Conservation (phyloP, 64 coral and sea anemone genomes). For the Porites australiensis region DNA sequence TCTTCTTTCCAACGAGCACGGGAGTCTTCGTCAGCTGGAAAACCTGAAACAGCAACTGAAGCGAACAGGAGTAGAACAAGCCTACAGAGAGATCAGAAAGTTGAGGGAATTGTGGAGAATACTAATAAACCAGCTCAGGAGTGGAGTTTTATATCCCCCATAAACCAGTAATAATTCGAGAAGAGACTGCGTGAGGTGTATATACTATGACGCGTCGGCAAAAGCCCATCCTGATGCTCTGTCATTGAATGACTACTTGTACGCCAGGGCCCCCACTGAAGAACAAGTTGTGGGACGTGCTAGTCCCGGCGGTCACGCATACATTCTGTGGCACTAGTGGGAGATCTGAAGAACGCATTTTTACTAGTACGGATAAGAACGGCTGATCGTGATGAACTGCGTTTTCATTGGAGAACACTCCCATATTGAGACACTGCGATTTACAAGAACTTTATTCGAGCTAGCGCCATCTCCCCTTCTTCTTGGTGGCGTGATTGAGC, state of each 20-base stretch:
- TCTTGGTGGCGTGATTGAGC: background rate
- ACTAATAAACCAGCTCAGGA: background rate
- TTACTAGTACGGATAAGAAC: background rate
- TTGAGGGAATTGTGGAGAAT: background rate
- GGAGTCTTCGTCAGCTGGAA: background rate
- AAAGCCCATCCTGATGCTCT: background rate
- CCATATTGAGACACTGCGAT: slow-evolving; percentile 11
- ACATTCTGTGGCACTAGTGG: background rate
- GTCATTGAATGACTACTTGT: background rate
- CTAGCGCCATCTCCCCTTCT: slow-evolving; percentile 30
- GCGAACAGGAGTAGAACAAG: background rate
- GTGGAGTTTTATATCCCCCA: slow-evolving; percentile 29
- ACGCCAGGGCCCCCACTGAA: too few species aligned
- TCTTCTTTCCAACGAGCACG: background rate
- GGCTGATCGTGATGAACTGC: background rate
- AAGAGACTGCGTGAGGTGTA: background rate
- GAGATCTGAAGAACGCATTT: background rate
- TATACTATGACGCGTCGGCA: slow-evolving; percentile 14
- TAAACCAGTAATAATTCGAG: slow-evolving; percentile 7
- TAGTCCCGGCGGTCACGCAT: background rate
- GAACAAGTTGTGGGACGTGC: background rate
- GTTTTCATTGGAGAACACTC: slow-evolving; percentile 33
- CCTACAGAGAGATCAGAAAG: slow-evolving; percentile 3
- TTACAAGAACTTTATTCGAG: slow-evolving; percentile 15
- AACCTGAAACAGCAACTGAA: background rate